These are phyloP conservation scores for Drosophila azteca DNA, from an alignment of 1,140 invertebrate species.

Conservation along the genomic window DNA sequence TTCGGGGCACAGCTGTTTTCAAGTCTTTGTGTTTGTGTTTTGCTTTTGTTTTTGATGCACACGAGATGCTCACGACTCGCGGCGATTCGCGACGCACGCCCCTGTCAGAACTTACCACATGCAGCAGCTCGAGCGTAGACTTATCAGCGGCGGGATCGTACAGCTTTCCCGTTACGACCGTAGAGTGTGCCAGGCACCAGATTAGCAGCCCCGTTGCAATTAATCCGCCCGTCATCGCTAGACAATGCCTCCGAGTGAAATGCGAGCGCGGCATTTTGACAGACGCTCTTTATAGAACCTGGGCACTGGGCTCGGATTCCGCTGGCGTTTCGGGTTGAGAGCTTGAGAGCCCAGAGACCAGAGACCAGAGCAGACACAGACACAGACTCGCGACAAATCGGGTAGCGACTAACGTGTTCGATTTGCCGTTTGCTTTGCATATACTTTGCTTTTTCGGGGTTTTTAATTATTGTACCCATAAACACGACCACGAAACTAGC, in stretches of 20 bases:
- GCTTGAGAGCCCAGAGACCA: neutral
- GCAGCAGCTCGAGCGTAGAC: conserved; percentile 75
- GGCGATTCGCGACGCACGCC: too few species aligned
- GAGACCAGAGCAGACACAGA: neutral
- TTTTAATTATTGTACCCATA: conserved; percentile 50
- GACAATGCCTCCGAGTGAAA: conserved; percentile 77
- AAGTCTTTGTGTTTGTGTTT: conserved; percentile 10
- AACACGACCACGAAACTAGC: conserved; percentile 27
- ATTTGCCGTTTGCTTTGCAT: conserved; percentile 23
- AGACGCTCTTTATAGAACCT: conserved; percentile 56
- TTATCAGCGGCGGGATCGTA: conserved; percentile 70
- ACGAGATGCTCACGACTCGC: too few species aligned
- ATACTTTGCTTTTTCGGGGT: conserved; percentile 25
- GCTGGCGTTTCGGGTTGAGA: conserved; percentile 15
- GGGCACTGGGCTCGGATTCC: conserved; percentile 35
- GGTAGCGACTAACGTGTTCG: conserved; percentile 43
- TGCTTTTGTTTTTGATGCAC: neutral
- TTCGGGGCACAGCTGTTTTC: too few species aligned
- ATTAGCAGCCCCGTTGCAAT: conserved; percentile 70
- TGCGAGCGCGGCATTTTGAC: conserved; percentile 77
- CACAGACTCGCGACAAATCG: conserved; percentile 36
- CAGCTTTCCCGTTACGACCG: conserved; percentile 56
- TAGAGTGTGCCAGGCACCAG: conserved; percentile 67
- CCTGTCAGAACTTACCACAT: conserved; percentile 71
- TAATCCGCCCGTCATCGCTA: conserved; percentile 77